Evolutionary conservation across 2,888 invertebrate genomes (phyloP).

Genomic region (Andricus curvator): DNA sequence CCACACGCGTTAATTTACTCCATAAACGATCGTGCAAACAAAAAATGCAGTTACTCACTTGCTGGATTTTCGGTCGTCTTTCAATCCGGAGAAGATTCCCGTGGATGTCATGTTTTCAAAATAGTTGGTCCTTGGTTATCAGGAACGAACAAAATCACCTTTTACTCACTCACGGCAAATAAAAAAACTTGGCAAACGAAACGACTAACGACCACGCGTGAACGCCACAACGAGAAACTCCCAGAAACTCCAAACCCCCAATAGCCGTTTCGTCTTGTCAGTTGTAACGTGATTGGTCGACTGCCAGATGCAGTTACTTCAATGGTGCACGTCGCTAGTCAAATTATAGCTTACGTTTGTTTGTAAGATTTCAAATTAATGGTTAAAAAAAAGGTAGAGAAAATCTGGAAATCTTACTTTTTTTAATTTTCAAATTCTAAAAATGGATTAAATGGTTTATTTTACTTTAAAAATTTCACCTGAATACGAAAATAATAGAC

Average conservation of each 20-base stretch:
- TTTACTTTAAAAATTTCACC: too few species aligned
- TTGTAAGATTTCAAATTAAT: too few species aligned
- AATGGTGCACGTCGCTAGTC: too few species aligned
- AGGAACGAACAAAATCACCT: background rate
- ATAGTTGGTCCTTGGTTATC: background rate
- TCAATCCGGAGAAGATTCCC: constrained; percentile 22
- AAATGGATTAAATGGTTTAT: too few species aligned
- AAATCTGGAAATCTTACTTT: too few species aligned
- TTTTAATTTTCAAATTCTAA: too few species aligned
- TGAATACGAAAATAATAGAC: too few species aligned
- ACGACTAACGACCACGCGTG: background rate
- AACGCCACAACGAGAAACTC: background rate
- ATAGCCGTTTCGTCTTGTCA: background rate
- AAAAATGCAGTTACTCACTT: constrained; percentile 16
- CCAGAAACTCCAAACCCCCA: too few species aligned
- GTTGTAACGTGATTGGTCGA: constrained; percentile 15
- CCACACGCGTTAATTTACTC: background rate
- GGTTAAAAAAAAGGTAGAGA: too few species aligned
- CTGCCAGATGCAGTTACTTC: constrained; percentile 21
- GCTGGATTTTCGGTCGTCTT: constrained; percentile 25
- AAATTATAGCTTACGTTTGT: too few species aligned
- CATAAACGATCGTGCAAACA: background rate
- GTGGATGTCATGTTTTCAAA: constrained; percentile 24
- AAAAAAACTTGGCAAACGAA: background rate
- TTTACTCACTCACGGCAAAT: constrained; percentile 3